Base-by-base conservation (phyloP, 2,888 invertebrate species). In the Podotricha telesiphe region DNA sequence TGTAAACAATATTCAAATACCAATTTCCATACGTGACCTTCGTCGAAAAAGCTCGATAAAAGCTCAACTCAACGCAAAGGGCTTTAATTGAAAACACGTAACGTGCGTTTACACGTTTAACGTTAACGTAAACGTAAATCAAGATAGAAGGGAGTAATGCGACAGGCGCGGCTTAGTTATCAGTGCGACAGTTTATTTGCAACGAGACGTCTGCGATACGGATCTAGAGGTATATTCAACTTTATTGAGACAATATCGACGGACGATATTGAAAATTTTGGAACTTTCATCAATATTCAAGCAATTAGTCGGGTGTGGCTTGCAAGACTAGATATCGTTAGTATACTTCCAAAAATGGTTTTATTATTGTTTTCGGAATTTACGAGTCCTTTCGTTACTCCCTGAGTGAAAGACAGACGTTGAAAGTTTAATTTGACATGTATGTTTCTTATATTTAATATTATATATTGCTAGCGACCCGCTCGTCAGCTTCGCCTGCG, bases 131-230 rank as follows among this genome's bases (percentile, higher is more conserved):
- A 58, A 58, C 58, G 59, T 74, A 72, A 75, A 75, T 74, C 72
- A 73, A 69, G 70, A 71, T 70, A 65, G 67, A 68, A 68, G 65
- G 68, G 74, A 65, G 65, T 72, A 71, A 75, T 68, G 69, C 63
- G 72, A 65, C 69, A 66, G 72, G 68, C 72, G 71, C 66, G 65
- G 65, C 68, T 28, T 55, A 34, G 53, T 53, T 45, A 63, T 67
- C 50, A 55, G 58, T 48, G 56, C 19, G 10, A 17, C 45, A 45
- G 45, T 47, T 8, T 51, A 15, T 68, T 71, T 63, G 58, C 11
- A 63, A 47, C 67, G 58, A 34, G 15, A 55, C 68, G 70, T 55
- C 13, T 19, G 51, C 47, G 53, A 63, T 45, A 13, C 20, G 40
- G 42, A 15, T 20, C n/a, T n/a, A n/a, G n/a, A n/a, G n/a, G 28